phyloP scores from a whole-genome alignment of 2,888 invertebrate genomes.

The Agrenia bidenticulata region DNA sequence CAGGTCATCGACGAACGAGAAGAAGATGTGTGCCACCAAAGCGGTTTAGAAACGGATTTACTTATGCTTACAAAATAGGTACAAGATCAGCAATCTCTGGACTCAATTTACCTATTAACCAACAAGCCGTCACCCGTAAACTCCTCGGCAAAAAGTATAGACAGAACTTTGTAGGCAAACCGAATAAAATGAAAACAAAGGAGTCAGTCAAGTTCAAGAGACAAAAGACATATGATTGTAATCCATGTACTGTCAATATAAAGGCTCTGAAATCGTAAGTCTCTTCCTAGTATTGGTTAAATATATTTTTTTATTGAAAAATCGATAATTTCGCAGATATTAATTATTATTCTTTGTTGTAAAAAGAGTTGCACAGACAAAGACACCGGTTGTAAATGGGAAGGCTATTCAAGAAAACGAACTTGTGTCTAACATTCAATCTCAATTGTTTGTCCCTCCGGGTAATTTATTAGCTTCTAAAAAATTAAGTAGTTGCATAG shows the following conservation, averaged over 20 bases:
- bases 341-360: no score
- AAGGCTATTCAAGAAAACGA: no score
- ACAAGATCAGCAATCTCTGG: not conserved
- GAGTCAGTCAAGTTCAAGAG: conserved; percentile 6
- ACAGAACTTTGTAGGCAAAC: not conserved
- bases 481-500: no score
- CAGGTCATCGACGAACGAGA: conserved; percentile 32
- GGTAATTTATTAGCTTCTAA: not conserved
- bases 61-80: conserved; percentile 1
- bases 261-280: not conserved
- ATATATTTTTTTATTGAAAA: no score
- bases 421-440: not conserved
- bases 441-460: not conserved
- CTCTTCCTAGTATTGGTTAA: no score
- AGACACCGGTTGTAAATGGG: no score
- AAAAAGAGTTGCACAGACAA: no score
- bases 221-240: not conserved
- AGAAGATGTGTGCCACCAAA: conserved; percentile 28
- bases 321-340: no score
- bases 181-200: not conserved
- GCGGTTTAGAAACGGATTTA: conserved; percentile 32
- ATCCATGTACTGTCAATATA: conserved; percentile 7
- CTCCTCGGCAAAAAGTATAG: not conserved
- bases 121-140: not conserved
- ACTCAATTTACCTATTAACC: not conserved